phyloP scores from a whole-genome alignment of 2,888 invertebrate genomes.

The Hypercompe scribonia region DNA sequence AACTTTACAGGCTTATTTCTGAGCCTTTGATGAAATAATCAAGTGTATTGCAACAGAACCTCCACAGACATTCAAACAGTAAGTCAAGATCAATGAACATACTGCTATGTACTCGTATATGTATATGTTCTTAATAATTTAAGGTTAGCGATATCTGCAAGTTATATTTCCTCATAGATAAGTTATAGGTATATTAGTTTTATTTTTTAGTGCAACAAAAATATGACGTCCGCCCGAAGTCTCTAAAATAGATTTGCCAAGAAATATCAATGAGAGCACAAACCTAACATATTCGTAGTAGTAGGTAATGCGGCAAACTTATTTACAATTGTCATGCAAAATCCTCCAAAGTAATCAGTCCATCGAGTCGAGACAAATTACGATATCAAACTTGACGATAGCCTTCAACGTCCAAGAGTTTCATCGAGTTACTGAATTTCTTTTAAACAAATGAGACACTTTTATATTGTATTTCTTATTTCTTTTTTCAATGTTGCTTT shows the following conservation, averaged over 20 bases:
- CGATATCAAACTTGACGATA: constrained; percentile 50
- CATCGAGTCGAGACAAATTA: constrained; percentile 53
- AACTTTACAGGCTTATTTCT: too few species aligned
- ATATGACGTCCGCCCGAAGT: not conserved
- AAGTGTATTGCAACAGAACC: too few species aligned
- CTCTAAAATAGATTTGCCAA: not conserved
- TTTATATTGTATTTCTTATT: constrained; percentile 59
- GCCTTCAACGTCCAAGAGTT: constrained; percentile 52
- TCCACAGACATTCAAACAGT: too few species aligned
- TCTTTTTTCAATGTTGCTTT: too few species aligned
- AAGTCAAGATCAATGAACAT: too few species aligned
- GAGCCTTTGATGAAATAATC: too few species aligned
- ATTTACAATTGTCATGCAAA: constrained; percentile 45
- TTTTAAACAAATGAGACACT: constrained; percentile 55
- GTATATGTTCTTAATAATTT: too few species aligned
- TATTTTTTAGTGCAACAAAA: not conserved
- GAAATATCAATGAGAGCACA: not conserved
- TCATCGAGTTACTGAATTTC: constrained; percentile 63
- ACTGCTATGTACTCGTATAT: too few species aligned
- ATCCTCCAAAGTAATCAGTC: constrained; percentile 55
- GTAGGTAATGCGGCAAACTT: constrained; percentile 24
- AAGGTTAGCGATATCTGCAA: too few species aligned
- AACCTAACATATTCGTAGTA: constrained; percentile 25
- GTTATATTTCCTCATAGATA: too few species aligned
- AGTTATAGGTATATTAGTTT: not conserved